Conservation (phyloP, 2,888 invertebrate genomes). For the Ectobius pallidus region DNA sequence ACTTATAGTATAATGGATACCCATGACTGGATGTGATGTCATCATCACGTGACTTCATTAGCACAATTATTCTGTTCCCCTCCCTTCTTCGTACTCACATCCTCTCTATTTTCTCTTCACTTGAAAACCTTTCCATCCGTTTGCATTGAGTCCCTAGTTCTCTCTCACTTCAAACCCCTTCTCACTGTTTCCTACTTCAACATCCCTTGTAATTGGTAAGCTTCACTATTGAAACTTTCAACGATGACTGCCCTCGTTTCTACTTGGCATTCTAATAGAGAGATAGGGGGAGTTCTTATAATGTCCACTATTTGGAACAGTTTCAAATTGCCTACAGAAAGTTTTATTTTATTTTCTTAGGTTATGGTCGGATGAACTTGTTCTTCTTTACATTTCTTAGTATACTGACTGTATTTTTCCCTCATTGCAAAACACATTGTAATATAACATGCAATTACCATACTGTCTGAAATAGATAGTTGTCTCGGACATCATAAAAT, state of each 20-base stretch:
- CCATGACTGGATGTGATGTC: conserved; percentile 21
- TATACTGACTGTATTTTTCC: neutral
- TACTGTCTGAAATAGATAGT: neutral
- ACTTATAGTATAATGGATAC: conserved; percentile 1
- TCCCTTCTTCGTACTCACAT: neutral
- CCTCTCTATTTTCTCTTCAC: neutral
- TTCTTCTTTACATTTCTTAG: neutral
- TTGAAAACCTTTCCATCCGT: neutral
- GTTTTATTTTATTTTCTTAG: neutral
- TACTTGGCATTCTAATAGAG: too few relatives aligned
- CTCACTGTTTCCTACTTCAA: too few relatives aligned
- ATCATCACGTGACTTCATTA: conserved; percentile 27
- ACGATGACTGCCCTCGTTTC: too few relatives aligned
- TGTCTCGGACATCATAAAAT: too few relatives aligned
- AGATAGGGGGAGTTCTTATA: too few relatives aligned
- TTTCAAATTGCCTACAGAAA: neutral
- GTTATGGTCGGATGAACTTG: neutral
- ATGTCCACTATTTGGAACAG: neutral
- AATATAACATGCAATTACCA: neutral
- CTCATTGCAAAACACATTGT: neutral
- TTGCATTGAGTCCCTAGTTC: neutral
- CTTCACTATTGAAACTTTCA: neutral
- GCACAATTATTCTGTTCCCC: conserved; percentile 27
- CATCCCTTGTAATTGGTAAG: neutral
- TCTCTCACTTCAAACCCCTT: too few relatives aligned